A percentile compares a stretch with the other conserved stretches of the same genome.
phyloP scores from a whole-genome alignment of 2,797 vertebrate species.

The Halcyon chelicuti region DNA sequence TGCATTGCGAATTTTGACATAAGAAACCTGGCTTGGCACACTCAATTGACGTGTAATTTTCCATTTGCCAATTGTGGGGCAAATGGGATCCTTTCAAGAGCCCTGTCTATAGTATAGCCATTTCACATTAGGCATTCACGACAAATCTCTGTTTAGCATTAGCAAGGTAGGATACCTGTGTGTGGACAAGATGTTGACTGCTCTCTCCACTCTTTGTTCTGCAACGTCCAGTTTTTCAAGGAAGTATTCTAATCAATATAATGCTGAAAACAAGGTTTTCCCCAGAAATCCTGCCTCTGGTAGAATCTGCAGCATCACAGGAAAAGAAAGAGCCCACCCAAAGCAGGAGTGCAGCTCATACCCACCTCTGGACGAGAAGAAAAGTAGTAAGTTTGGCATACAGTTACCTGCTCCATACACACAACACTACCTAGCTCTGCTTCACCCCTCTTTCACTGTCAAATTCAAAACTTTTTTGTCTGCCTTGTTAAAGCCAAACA shows the following conservation, averaged over 20 bases:
- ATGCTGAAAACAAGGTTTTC: not conserved
- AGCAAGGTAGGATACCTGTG: not conserved
- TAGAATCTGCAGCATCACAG: not conserved
- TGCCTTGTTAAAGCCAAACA: not conserved
- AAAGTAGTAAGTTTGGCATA: accelerated
- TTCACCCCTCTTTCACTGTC: not conserved
- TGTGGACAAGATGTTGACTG: not conserved
- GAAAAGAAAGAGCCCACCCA: too few species aligned
- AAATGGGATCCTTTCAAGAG: not conserved
- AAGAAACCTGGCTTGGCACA: not conserved
- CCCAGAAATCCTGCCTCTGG: not conserved
- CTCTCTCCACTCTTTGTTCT: not conserved
- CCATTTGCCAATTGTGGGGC: not conserved
- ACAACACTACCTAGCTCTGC: accelerated
- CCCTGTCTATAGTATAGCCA: not conserved
- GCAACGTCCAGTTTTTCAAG: not conserved
- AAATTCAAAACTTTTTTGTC: not conserved
- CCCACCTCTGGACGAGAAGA: not conserved
- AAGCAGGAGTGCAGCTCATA: not conserved
- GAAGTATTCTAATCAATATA: not conserved
- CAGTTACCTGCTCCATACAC: not conserved
- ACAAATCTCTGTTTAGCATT: not conserved
- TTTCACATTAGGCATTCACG: not conserved
- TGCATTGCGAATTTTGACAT: not conserved
- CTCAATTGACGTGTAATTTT: not conserved